phyloP scores from a whole-genome alignment of 2,888 invertebrate genomes.

The Ichneumon xanthorius region DNA sequence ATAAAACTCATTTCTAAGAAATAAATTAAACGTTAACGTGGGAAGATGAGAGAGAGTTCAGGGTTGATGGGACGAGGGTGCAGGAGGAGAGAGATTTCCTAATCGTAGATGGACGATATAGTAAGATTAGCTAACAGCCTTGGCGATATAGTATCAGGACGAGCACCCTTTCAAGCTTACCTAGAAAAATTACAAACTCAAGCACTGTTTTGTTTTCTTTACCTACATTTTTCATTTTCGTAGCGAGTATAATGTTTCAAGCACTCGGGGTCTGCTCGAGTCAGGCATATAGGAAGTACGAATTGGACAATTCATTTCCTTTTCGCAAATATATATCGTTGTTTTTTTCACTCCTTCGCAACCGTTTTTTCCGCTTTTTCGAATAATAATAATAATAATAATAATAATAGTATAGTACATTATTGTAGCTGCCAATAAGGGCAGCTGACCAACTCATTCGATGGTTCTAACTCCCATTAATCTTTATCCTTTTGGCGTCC shows the following conservation, averaged over 20 bases:
- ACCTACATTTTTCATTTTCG: slow-evolving; percentile 46
- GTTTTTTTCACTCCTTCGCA: slow-evolving; percentile 29
- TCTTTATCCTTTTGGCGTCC: slow-evolving; percentile 54
- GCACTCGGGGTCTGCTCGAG: slow-evolving; percentile 55
- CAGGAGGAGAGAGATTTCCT: slow-evolving; percentile 23
- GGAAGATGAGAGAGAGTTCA: background rate
- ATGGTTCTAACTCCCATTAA: slow-evolving; percentile 48
- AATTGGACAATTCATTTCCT: slow-evolving; percentile 26
- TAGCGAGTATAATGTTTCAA: slow-evolving; percentile 62
- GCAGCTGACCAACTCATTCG: slow-evolving; percentile 56
- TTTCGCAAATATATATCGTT: slow-evolving; percentile 43
- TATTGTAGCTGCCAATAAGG: slow-evolving; percentile 59
- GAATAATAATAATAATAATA: slow-evolving; percentile 48
- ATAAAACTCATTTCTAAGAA: slow-evolving; percentile 74
- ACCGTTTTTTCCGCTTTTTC: slow-evolving; percentile 1
- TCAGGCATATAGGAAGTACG: slow-evolving; percentile 50
- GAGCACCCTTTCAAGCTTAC: slow-evolving; percentile 70
- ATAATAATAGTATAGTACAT: slow-evolving; percentile 60
- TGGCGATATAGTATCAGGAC: slow-evolving; percentile 65
- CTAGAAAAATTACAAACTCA: slow-evolving; percentile 67
- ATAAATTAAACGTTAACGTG: slow-evolving; percentile 66
- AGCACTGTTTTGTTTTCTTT: slow-evolving; percentile 48
- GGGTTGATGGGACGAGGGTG: slow-evolving; percentile 21
- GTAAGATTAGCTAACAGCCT: slow-evolving; percentile 65
- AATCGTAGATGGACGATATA: slow-evolving; percentile 65